Evolutionary conservation across 1,140 invertebrate genomes (phyloP).

Genomic region (Pseudomyrmex sp.): DNA sequence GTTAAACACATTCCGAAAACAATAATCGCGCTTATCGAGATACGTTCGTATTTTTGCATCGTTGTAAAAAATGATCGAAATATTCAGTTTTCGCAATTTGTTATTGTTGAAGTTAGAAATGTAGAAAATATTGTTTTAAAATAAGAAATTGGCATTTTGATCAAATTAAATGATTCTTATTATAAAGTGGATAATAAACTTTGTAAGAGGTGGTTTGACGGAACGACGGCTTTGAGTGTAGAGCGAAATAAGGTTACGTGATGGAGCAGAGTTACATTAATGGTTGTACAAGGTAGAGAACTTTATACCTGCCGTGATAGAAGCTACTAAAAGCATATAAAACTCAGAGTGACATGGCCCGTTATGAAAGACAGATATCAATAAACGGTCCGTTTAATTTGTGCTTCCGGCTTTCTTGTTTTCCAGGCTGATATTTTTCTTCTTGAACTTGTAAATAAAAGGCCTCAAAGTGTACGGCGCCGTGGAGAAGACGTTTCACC

Average conservation of each 20-base stretch:
- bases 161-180: not conserved
- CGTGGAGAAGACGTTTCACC: constrained; percentile 85
- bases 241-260: constrained; percentile 42
- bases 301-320: constrained; percentile 83
- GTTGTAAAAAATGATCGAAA: not conserved
- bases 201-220: constrained; percentile 13
- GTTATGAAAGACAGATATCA: constrained; percentile 61
- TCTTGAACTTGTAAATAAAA: constrained; percentile 82
- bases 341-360: constrained; percentile 63
- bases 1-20: not conserved
- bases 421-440: constrained; percentile 83
- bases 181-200: constrained; percentile 12
- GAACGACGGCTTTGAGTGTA: not conserved
- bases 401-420: constrained; percentile 65
- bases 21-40: no score
- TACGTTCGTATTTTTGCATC: not conserved
- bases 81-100: not conserved
- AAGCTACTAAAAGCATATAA: constrained; percentile 77
- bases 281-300: constrained; percentile 77
- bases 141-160: not conserved
- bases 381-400: constrained; percentile 70
- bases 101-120: not conserved
- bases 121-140: not conserved
- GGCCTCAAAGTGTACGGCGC: constrained; percentile 86
- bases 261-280: constrained; percentile 75